Percentiles rank a stretch among this genome's conserved stretches.
Conservation (phyloP, 2,797 vertebrate genomes). For the Mus minutoides region DNA sequence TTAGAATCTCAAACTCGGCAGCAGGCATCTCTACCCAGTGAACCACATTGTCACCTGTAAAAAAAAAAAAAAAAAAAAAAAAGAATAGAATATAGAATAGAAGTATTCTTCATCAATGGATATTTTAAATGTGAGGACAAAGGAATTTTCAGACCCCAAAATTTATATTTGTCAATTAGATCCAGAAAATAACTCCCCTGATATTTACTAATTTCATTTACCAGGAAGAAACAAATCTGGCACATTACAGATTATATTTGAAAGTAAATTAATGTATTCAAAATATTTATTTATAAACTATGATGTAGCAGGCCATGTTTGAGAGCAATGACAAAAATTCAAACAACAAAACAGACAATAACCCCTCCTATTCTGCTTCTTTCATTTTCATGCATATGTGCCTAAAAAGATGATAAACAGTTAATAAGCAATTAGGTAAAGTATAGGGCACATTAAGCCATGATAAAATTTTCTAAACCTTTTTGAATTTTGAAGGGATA, state of each 20-base stretch:
- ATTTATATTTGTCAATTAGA: background rate
- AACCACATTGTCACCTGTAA: background rate
- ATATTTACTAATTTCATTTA: background rate
- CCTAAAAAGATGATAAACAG: background rate
- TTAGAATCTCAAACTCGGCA: background rate
- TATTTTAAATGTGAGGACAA: background rate
- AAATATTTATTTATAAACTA: background rate
- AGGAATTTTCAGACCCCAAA: background rate
- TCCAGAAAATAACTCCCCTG: background rate
- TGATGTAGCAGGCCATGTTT: background rate
- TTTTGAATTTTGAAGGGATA: background rate
- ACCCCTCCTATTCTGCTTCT: background rate
- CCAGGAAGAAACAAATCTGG: background rate
- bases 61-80: background rate
- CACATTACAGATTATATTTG: background rate
- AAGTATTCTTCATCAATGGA: background rate
- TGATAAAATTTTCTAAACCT: background rate
- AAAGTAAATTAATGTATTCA: background rate
- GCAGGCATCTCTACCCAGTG: too few species aligned
- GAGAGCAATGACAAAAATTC: background rate
- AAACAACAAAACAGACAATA: background rate
- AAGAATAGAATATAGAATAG: background rate
- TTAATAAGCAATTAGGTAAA: background rate
- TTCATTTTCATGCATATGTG: background rate
- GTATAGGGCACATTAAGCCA: background rate